Evolutionary conservation across 2,797 vertebrate genomes (phyloP).

Genomic region (Champsocephalus esox): DNA sequence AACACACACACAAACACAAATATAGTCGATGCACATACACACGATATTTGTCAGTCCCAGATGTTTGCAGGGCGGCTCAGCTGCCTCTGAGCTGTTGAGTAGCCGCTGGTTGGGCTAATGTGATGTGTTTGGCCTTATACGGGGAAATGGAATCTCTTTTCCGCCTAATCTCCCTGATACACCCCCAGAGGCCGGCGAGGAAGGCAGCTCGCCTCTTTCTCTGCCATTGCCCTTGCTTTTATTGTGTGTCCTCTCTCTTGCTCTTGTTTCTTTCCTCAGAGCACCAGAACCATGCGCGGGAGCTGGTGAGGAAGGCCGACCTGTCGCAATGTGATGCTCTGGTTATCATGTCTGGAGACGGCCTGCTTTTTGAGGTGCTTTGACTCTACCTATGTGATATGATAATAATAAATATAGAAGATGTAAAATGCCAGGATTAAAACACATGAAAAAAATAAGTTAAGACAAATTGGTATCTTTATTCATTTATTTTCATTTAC

Average conservation of each 20-base stretch:
- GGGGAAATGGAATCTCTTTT: conserved; percentile 72
- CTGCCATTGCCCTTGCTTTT: conserved; percentile 40
- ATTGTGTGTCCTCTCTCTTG: conserved; percentile 1
- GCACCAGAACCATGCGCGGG: conserved; percentile 90
- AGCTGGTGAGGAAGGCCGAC: conserved; percentile 89
- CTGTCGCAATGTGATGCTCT: conserved; percentile 90
- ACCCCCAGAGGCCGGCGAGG: conserved; percentile 55
- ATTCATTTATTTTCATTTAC: not conserved
- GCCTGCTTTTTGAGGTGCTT: conserved; percentile 92
- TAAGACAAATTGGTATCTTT: too few species aligned
- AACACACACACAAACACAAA: conserved; percentile 26
- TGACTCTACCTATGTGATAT: not conserved
- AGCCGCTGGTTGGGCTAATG: conserved; percentile 70
- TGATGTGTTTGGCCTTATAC: conserved; percentile 68
- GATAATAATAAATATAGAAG: not conserved
- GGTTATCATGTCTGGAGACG: conserved; percentile 93
- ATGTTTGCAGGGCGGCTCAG: conserved; percentile 69
- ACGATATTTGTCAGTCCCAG: conserved; percentile 60
- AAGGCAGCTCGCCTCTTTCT: conserved; percentile 41
- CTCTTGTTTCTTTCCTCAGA: conserved; percentile 77
- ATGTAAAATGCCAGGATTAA: not conserved
- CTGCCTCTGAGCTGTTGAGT: conserved; percentile 72
- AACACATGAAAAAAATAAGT: not conserved
- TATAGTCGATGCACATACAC: conserved; percentile 16
- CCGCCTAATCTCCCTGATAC: conserved; percentile 72